These are phyloP conservation scores for Neomonachus schauinslandi DNA, from an alignment of 2,113 vertebrate genomes.

Conservation along the genomic window DNA sequence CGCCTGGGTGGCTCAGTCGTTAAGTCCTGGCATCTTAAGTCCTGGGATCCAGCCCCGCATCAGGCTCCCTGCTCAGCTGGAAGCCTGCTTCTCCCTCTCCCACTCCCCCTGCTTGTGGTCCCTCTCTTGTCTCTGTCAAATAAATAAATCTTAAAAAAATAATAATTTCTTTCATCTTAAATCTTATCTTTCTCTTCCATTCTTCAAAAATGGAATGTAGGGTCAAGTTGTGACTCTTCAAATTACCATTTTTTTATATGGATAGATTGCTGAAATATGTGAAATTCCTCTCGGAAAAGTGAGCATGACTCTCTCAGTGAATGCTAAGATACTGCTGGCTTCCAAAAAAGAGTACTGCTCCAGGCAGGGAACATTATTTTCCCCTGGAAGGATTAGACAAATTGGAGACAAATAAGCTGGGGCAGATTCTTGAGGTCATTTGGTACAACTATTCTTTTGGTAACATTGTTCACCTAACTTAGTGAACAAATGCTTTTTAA, in stretches of 20 bases:
- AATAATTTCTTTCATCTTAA: slow-evolving; percentile 5
- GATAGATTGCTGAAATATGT: slow-evolving; percentile 4
- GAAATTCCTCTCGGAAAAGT: neutral
- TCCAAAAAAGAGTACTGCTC: slow-evolving; percentile 5
- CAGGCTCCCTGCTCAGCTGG: too few relatives aligned
- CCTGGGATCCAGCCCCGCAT: too few relatives aligned
- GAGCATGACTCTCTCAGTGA: neutral
- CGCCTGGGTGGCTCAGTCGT: too few relatives aligned
- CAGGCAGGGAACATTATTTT: neutral
- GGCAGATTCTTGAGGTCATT: slow-evolving; percentile 21
- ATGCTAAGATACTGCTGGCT: neutral
- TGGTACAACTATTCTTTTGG: neutral
- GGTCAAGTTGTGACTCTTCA: neutral
- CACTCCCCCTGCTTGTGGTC: too few relatives aligned
- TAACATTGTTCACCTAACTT: slow-evolving; percentile 1
- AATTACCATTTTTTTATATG: neutral
- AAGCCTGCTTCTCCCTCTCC: too few relatives aligned
- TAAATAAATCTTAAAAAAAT: too few relatives aligned
- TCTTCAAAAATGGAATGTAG: slow-evolving; percentile 14
- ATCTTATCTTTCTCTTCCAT: neutral
- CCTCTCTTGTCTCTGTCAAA: too few relatives aligned
- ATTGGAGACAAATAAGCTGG: neutral
- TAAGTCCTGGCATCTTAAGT: too few relatives aligned
- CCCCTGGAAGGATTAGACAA: slow-evolving; percentile 17
- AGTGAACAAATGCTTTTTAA: slow-evolving; percentile 24